Evolutionary conservation across 2,113 vertebrate species (phyloP).

Genomic region (Cyanoderma ruficeps): DNA sequence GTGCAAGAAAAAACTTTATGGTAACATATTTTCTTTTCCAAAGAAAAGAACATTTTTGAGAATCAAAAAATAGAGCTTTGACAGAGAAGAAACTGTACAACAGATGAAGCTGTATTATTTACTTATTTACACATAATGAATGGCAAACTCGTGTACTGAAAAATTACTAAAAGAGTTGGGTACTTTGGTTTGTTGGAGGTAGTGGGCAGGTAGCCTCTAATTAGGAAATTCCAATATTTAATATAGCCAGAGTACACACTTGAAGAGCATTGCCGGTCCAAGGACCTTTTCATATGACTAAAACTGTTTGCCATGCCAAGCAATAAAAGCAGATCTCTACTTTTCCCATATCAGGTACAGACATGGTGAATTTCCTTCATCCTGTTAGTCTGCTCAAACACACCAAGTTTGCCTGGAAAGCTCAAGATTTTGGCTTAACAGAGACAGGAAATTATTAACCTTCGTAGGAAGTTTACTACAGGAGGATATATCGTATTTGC

Average conservation of each 20-base stretch:
- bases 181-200: neutral
- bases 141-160: fast-evolving
- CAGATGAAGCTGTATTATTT: neutral
- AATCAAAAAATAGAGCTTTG: neutral
- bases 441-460: neutral
- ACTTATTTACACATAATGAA: neutral
- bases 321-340: neutral
- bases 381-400: neutral
- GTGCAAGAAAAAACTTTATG: neutral
- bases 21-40: neutral
- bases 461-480: neutral
- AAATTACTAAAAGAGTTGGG: neutral
- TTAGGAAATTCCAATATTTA: neutral
- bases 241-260: neutral
- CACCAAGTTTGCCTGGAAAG: neutral
- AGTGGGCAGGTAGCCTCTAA: neutral
- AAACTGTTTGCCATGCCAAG: neutral
- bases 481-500: neutral
- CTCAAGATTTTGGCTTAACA: neutral
- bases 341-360: neutral
- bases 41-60: neutral
- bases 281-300: neutral
- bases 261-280: neutral
- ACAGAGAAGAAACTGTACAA: neutral
- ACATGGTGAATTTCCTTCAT: neutral